phyloP scores from a whole-genome alignment of 2,888 invertebrate species.

The Harpalus rufipes region DNA sequence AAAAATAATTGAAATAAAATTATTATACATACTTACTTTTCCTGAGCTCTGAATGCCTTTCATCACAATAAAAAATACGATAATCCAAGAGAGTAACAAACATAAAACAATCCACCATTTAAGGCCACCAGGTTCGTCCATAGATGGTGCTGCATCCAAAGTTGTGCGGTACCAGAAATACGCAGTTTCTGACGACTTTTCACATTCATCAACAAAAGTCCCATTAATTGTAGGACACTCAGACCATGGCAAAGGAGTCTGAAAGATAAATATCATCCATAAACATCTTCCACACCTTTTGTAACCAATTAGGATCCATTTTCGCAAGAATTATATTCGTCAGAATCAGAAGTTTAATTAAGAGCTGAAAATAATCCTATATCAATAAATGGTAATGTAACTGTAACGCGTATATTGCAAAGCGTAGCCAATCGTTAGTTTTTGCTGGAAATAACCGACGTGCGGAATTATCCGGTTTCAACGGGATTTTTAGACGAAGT shows the following conservation, averaged over 20 bases:
- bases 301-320: too few species aligned
- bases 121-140: slow-evolving; percentile 90
- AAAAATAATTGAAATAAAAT: slow-evolving; percentile 2
- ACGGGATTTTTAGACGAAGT: too few species aligned
- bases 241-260: slow-evolving; percentile 92
- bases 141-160: slow-evolving; percentile 91
- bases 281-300: too few species aligned
- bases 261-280: slow-evolving; percentile 68
- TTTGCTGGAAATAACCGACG: too few species aligned
- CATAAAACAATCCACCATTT: slow-evolving; percentile 97
- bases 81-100: slow-evolving; percentile 91
- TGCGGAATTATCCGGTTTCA: too few species aligned
- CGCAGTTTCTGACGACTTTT: slow-evolving; percentile 90
- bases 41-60: slow-evolving; percentile 98
- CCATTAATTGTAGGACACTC: slow-evolving; percentile 87
- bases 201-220: slow-evolving; percentile 86
- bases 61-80: slow-evolving; percentile 97
- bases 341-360: too few species aligned
- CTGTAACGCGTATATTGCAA: too few species aligned
- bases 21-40: slow-evolving; percentile 82
- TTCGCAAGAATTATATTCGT: too few species aligned
- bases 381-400: too few species aligned
- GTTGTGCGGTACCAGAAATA: slow-evolving; percentile 97
- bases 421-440: too few species aligned
- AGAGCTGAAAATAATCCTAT: too few species aligned